phyloP scores from a whole-genome alignment of 2,797 vertebrate species.

The Silurus aristotelis region DNA sequence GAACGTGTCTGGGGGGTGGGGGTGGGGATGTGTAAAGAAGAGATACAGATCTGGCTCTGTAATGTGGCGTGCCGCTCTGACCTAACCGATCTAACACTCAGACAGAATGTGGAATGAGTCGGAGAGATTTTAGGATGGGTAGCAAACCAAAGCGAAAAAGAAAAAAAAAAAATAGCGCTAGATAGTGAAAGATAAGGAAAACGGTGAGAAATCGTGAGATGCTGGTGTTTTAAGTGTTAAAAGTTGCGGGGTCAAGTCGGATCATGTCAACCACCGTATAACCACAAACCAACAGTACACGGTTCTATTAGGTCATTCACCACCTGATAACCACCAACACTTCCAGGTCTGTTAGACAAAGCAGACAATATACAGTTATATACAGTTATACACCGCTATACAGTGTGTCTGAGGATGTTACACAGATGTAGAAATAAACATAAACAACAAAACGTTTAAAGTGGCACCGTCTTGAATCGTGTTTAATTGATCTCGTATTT shows the following conservation, averaged over 20 bases:
- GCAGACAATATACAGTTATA: neutral
- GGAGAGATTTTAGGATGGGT: neutral
- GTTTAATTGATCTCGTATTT: neutral
- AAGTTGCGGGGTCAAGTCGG: neutral
- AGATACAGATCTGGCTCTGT: neutral
- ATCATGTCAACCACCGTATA: neutral
- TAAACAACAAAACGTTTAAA: neutral
- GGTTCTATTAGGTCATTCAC: neutral
- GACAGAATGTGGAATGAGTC: neutral
- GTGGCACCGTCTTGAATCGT: neutral
- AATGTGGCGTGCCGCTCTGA: neutral
- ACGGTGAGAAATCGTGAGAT: neutral
- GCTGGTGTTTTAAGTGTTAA: neutral
- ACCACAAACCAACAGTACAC: neutral
- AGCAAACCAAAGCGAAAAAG: neutral
- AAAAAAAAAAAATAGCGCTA: neutral
- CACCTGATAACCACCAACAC: neutral
- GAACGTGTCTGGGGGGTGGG: neutral
- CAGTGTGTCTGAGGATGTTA: neutral
- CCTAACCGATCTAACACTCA: neutral
- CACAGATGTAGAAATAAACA: neutral
- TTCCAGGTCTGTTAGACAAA: neutral
- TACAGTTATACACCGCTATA: neutral
- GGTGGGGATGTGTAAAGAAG: neutral
- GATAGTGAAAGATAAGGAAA: neutral